Evolutionary conservation across 2,888 invertebrate genomes (phyloP).

Genomic region (Agrilus mali): DNA sequence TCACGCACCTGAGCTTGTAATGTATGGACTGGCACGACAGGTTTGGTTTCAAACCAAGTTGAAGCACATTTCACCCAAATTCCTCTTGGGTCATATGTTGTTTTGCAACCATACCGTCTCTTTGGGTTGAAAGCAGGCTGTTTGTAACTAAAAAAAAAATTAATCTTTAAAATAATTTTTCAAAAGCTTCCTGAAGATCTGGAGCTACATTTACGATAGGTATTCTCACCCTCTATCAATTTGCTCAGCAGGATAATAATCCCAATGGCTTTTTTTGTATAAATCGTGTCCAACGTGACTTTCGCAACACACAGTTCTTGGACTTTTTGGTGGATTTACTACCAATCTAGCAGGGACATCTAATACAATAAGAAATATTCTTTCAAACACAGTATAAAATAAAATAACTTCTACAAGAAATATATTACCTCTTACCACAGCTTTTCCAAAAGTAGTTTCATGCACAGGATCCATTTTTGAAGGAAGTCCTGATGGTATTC

Average conservation of each 20-base stretch:
- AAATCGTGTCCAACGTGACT: conserved; percentile 31
- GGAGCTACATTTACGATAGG: neutral
- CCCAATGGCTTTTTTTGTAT: conserved; percentile 36
- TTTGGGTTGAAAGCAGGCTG: conserved; percentile 34
- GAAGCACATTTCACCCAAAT: conserved; percentile 35
- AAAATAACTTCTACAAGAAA: neutral
- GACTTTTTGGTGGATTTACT: conserved; percentile 31
- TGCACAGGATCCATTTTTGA: conserved; percentile 25
- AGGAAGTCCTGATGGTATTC: conserved; percentile 29
- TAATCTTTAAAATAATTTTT: no score
- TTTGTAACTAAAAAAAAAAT: conserved; percentile 21
- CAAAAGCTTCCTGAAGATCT: neutral
- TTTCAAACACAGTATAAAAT: conserved; percentile 2
- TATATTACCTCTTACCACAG: conserved; percentile 7
- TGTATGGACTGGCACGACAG: conserved; percentile 28
- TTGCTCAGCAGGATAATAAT: conserved; percentile 35
- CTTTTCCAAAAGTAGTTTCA: conserved; percentile 32
- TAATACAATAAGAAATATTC: conserved; percentile 14
- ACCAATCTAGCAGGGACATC: conserved; percentile 25
- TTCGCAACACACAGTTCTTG: conserved; percentile 28
- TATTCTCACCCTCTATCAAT: conserved; percentile 28
- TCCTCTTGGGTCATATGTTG: conserved; percentile 36
- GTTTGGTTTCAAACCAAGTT: conserved; percentile 29
- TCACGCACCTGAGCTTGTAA: conserved; percentile 35
- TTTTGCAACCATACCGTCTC: conserved; percentile 36